Conservation (phyloP, 2,888 invertebrate genomes). For the Tethea ocularis region DNA sequence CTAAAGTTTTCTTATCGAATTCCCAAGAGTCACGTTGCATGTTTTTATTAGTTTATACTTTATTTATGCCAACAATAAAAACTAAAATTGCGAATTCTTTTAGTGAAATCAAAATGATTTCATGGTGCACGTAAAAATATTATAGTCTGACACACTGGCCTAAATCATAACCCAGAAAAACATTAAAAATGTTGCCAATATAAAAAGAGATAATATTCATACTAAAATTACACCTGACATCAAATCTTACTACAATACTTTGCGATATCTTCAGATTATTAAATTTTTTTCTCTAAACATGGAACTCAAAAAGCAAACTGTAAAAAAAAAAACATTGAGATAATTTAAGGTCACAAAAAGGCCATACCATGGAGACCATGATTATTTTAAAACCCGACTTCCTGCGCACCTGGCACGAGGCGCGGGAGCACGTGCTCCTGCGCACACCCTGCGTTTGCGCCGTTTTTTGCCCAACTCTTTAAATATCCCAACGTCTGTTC, state of each 20-base stretch:
- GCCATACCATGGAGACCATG: conserved; percentile 19
- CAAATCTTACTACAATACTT: too few relatives aligned
- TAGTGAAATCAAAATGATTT: neutral
- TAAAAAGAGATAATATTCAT: neutral
- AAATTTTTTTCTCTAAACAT: too few relatives aligned
- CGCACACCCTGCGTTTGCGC: conserved; percentile 27
- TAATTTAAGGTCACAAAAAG: conserved; percentile 8
- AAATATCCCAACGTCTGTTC: conserved; percentile 12
- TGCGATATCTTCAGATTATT: too few relatives aligned
- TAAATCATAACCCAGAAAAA: neutral
- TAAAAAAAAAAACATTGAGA: neutral
- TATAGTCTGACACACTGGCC: conserved; percentile 6
- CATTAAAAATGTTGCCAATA: neutral
- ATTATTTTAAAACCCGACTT: conserved; percentile 36
- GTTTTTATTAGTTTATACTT: conserved; percentile 2
- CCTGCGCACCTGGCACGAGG: conserved; percentile 57
- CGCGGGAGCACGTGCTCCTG: conserved; percentile 50
- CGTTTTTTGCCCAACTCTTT: conserved; percentile 19
- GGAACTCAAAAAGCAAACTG: too few relatives aligned
- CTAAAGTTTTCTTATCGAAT: conserved; percentile 8
- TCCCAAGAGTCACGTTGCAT: conserved; percentile 1
- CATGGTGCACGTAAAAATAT: neutral
- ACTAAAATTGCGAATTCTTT: neutral
- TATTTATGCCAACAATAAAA: neutral
- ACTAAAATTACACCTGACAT: neutral